Evolutionary conservation across 2,888 invertebrate genomes (phyloP).

Genomic region (Gasteruption jaculator): DNA sequence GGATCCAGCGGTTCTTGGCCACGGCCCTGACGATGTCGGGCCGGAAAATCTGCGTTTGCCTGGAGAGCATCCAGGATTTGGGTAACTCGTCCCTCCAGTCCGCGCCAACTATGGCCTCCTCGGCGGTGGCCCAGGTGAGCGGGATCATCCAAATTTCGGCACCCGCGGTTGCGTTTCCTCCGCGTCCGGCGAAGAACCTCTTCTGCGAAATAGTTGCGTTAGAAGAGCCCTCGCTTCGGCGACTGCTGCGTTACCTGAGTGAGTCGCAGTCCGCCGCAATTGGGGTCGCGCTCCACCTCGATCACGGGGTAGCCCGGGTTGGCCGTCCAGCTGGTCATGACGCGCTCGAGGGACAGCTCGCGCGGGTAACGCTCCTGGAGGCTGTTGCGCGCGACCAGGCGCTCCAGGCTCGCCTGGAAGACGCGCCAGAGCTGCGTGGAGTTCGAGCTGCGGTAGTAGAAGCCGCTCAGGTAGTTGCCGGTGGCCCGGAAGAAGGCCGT

Average conservation of each 20-base stretch:
- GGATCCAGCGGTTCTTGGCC: conserved; percentile 57
- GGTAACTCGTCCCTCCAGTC: conserved; percentile 46
- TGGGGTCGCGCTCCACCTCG: conserved; percentile 53
- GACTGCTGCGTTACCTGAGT: conserved; percentile 47
- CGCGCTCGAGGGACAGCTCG: conserved; percentile 54
- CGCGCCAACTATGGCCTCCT: conserved; percentile 31
- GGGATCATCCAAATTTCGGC: conserved; percentile 54
- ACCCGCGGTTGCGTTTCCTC: conserved; percentile 29
- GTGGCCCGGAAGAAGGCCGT: conserved; percentile 56
- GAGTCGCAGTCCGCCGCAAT: conserved; percentile 44
- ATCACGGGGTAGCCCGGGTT: conserved; percentile 68
- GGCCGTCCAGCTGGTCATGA: conserved; percentile 68
- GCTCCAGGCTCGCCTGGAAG: conserved; percentile 54
- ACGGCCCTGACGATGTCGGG: conserved; percentile 35
- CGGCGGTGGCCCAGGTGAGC: conserved; percentile 50
- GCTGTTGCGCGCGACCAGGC: conserved; percentile 51
- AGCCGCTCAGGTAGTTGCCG: conserved; percentile 54
- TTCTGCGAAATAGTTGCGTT: no score
- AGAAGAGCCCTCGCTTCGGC: neutral
- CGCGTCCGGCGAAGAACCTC: no score
- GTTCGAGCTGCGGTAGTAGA: conserved; percentile 60
- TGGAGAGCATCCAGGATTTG: conserved; percentile 54
- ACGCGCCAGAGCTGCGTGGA: conserved; percentile 65
- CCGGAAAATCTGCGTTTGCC: conserved; percentile 34
- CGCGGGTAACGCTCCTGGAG: no score